A percentile compares a stretch with the other conserved stretches of the same genome.
phyloP scores from a whole-genome alignment of 2,797 vertebrate genomes.

The Sus cebifrons region DNA sequence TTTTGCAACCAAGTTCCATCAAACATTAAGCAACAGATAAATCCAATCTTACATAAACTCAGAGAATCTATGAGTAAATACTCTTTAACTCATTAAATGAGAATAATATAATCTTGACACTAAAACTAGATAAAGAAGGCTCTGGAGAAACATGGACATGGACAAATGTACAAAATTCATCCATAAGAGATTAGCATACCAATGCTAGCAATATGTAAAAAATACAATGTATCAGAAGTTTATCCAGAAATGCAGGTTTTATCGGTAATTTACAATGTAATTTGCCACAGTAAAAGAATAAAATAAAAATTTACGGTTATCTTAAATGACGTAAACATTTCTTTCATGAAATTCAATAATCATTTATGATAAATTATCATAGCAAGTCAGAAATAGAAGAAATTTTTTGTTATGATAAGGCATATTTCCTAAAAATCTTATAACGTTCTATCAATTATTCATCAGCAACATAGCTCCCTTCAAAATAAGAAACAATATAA shows the following conservation, averaged over 20 bases:
- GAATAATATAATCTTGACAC: background rate
- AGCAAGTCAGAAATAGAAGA: background rate
- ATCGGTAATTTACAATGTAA: background rate
- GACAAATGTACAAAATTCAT: background rate
- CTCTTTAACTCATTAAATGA: background rate
- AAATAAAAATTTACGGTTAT: background rate
- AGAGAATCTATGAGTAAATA: background rate
- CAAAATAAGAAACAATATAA: background rate
- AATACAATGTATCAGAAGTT: background rate
- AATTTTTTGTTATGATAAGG: conserved; percentile 20
- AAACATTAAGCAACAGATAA: background rate
- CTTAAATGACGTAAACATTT: conserved; percentile 21
- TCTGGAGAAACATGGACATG: background rate
- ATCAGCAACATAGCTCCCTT: background rate
- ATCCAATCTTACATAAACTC: background rate
- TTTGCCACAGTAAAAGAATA: background rate
- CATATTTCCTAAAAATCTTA: background rate
- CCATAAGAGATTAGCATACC: background rate
- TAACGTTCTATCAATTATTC: background rate
- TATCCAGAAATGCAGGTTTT: background rate
- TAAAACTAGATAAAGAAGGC: background rate
- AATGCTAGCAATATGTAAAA: background rate
- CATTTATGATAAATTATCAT: background rate
- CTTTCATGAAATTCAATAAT: background rate
- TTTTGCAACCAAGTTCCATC: background rate